Evolutionary conservation across 2,888 invertebrate species (phyloP).

Genomic region (Eulithis testata): DNA sequence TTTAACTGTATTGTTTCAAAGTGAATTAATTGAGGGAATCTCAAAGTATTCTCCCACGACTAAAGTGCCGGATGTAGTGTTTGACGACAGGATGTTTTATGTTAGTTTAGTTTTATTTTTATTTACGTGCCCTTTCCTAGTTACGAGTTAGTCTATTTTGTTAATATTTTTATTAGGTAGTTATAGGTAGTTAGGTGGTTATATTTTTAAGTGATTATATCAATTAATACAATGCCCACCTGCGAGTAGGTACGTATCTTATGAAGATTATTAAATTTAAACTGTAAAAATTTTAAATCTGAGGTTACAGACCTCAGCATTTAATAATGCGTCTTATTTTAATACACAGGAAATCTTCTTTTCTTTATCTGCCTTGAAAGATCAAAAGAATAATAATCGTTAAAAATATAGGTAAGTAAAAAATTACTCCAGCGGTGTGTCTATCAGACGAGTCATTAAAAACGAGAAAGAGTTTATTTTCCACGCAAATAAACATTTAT

Average conservation of each 20-base stretch:
- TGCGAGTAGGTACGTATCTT: no score
- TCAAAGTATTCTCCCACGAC: constrained; percentile 31
- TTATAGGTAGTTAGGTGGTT: no score
- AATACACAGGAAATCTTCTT: constrained; percentile 7
- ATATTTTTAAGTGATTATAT: no score
- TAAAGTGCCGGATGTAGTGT: no score
- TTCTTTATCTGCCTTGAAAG: constrained; percentile 21
- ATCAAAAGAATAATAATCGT: constrained; percentile 40
- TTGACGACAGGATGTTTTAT: no score
- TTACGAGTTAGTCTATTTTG: no score
- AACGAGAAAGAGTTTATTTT: constrained; percentile 64
- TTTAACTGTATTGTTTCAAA: constrained; percentile 11
- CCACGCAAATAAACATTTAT: constrained; percentile 50
- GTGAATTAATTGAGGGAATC: constrained; percentile 29
- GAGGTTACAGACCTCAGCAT: constrained; percentile 6
- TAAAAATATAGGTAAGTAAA: constrained; percentile 45
- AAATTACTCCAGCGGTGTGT: constrained; percentile 52
- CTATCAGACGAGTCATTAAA: constrained; percentile 60
- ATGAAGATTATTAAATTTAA: no score
- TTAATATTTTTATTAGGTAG: no score
- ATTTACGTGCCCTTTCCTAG: no score
- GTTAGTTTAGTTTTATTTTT: no score
- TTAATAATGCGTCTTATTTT: constrained; percentile 3
- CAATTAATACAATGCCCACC: no score
- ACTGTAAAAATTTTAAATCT: neutral